Conservation (phyloP, 2,888 invertebrate genomes). For the Parelbella ahira region DNA sequence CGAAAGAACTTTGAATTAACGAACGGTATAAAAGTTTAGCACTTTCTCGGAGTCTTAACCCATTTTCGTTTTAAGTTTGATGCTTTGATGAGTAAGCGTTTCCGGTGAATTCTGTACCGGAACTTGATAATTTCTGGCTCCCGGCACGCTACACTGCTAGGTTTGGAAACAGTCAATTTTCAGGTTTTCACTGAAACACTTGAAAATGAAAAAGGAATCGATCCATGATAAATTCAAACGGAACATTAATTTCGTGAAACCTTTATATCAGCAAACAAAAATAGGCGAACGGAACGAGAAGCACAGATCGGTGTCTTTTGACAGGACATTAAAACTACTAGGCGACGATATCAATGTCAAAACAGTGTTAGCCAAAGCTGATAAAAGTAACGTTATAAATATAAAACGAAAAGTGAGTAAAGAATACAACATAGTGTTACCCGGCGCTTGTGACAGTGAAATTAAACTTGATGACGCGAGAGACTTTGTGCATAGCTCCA, state of each 20-base stretch:
- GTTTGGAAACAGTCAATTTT: slow-evolving; percentile 40
- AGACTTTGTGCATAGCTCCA: slow-evolving; percentile 5
- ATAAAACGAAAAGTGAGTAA: slow-evolving; percentile 35
- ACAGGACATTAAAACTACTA: slow-evolving; percentile 50
- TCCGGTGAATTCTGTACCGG: slow-evolving; percentile 41
- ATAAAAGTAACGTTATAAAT: slow-evolving; percentile 32
- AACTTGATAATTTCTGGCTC: slow-evolving; percentile 42
- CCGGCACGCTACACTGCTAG: slow-evolving; percentile 42
- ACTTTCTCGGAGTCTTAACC: slow-evolving; percentile 31
- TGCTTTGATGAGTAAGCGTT: slow-evolving; percentile 42
- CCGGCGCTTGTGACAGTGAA: slow-evolving; percentile 41
- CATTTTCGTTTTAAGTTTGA: slow-evolving; percentile 37
- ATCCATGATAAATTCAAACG: slow-evolving; percentile 50
- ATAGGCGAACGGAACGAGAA: slow-evolving; percentile 35
- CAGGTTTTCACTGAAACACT: slow-evolving; percentile 34
- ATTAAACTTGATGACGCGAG: slow-evolving; percentile 21
- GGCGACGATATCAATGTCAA: slow-evolving; percentile 51
- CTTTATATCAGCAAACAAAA: slow-evolving; percentile 56
- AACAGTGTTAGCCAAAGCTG: slow-evolving; percentile 36
- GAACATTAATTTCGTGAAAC: slow-evolving; percentile 55
- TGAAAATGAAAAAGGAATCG: slow-evolving; percentile 33
- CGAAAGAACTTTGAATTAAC: slow-evolving; percentile 24
- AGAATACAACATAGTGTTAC: slow-evolving; percentile 36
- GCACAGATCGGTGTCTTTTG: slow-evolving; percentile 39
- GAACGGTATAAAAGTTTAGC: slow-evolving; percentile 26